phyloP scores from a whole-genome alignment of 2,113 vertebrate genomes.

The Pseudopodoces humilis region DNA sequence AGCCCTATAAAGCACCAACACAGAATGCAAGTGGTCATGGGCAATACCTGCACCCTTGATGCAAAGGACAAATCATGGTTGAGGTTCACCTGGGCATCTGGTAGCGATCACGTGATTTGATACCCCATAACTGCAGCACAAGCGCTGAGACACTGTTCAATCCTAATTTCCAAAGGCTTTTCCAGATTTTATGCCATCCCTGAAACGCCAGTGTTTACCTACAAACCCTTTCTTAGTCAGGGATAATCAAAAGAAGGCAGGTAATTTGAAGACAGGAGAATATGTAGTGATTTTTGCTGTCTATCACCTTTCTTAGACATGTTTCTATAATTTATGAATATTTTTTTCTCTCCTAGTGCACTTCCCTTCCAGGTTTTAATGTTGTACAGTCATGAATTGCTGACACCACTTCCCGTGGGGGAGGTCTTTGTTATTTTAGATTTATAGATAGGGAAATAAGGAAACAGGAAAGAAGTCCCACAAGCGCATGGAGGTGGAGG shows the following conservation, averaged over 20 bases:
- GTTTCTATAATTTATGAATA: neutral
- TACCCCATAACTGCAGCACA: neutral
- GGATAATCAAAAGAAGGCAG: neutral
- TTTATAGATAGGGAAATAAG: neutral
- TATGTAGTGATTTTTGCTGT: neutral
- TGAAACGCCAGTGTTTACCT: neutral
- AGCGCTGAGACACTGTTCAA: neutral
- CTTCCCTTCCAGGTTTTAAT: neutral
- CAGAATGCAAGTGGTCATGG: neutral
- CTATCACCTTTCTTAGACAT: neutral
- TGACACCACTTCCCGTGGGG: neutral
- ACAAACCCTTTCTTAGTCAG: neutral
- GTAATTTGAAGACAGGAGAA: neutral
- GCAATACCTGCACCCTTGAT: neutral
- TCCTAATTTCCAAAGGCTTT: neutral
- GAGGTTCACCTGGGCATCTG: neutral
- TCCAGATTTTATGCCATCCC: neutral
- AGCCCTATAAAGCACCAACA: neutral
- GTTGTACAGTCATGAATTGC: neutral
- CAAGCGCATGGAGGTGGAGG: neutral
- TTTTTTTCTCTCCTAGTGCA: neutral
- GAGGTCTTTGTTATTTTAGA: neutral
- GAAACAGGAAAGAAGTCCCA: constrained; percentile 15
- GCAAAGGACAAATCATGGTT: neutral
- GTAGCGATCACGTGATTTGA: neutral